These are phyloP conservation scores for Rhingia rostrata DNA, from an alignment of 2,888 invertebrate genomes.

Conservation along the genomic window DNA sequence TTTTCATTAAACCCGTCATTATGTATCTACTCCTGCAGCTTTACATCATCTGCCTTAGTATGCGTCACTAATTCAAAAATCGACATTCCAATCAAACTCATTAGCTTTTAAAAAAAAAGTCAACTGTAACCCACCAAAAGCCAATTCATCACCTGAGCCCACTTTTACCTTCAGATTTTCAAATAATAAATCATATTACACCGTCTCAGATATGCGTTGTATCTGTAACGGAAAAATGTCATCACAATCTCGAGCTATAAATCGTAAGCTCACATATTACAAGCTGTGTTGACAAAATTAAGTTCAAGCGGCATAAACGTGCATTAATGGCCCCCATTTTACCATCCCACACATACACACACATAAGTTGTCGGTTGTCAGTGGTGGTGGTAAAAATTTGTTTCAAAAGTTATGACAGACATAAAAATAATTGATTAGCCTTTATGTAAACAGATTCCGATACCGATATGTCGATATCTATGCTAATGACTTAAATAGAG, in stretches of 20 bases:
- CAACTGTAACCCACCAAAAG: neutral
- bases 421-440: slow-evolving; percentile 29
- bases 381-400: neutral
- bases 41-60: slow-evolving; percentile 29
- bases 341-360: slow-evolving; percentile 4
- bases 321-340: neutral
- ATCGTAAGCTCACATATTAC: neutral
- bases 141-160: slow-evolving; percentile 39
- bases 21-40: neutral
- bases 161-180: slow-evolving; percentile 40
- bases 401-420: neutral
- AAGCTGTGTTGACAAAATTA: too few species aligned
- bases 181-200: slow-evolving; percentile 15
- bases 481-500: slow-evolving; percentile 39
- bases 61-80: slow-evolving; percentile 29
- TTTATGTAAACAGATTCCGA: slow-evolving; percentile 24
- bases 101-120: slow-evolving; percentile 6
- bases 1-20: neutral
- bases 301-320: neutral
- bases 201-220: too few species aligned
- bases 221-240: slow-evolving; percentile 23
- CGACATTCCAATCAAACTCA: slow-evolving; percentile 40
- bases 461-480: slow-evolving; percentile 25
- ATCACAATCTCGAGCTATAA: slow-evolving; percentile 24
- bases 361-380: neutral